These are phyloP conservation scores for Drosophila ironensis DNA, from an alignment of 1,140 invertebrate species.

Conservation along the genomic window DNA sequence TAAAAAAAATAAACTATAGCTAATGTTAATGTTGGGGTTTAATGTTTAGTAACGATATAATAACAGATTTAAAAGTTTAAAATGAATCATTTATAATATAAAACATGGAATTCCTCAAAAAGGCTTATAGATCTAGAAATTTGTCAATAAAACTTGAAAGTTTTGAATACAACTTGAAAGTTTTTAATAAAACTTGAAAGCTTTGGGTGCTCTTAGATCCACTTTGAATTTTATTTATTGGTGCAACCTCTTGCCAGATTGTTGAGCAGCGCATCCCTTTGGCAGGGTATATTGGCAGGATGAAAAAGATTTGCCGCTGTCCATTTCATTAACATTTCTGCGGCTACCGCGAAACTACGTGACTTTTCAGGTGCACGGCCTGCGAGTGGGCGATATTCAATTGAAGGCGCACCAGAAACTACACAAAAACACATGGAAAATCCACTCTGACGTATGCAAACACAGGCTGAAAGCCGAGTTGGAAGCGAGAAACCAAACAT, in stretches of 20 bases:
- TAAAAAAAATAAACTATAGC: too few relatives aligned
- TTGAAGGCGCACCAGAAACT: constrained; percentile 11
- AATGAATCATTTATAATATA: too few relatives aligned
- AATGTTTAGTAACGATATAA: too few relatives aligned
- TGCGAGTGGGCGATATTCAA: constrained; percentile 24
- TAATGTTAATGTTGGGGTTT: too few relatives aligned
- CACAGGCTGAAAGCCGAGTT: constrained; percentile 19
- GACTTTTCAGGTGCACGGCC: constrained; percentile 23
- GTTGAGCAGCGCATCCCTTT: background rate
- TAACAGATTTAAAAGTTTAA: too few relatives aligned
- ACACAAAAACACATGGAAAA: constrained; percentile 4
- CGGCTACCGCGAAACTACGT: constrained; percentile 26
- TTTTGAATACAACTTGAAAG: too few relatives aligned
- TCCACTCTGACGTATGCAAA: constrained; percentile 29
- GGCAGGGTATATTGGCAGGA: constrained; percentile 1
- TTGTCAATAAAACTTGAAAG: too few relatives aligned
- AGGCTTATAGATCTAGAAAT: too few relatives aligned
- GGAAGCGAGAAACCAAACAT: constrained; percentile 37
- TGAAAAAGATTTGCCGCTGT: constrained; percentile 43
- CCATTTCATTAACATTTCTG: constrained; percentile 65
- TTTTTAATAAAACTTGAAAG: too few relatives aligned
- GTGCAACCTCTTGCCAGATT: too few relatives aligned
- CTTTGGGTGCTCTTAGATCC: background rate
- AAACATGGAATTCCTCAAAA: too few relatives aligned
- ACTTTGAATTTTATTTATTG: background rate